phyloP scores from a whole-genome alignment of 2,797 vertebrate species.

The Sebastiscus tertius region DNA sequence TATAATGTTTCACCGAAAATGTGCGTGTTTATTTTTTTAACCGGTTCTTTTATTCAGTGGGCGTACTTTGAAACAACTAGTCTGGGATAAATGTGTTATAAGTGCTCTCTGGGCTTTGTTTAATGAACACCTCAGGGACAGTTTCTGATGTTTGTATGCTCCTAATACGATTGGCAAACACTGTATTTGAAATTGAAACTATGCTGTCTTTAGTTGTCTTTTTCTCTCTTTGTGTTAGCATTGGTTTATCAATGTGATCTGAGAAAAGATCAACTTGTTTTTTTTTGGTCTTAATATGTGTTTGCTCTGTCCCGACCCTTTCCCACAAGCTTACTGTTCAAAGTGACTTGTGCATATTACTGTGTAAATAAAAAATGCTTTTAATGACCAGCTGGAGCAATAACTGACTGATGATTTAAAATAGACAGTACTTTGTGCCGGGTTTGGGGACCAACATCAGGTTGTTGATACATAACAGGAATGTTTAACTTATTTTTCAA shows the following conservation, averaged over 20 bases:
- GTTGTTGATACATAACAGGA: not conserved
- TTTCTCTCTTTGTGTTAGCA: not conserved
- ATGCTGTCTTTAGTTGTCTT: not conserved
- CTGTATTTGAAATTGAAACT: constrained; percentile 17
- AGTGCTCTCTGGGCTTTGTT: constrained; percentile 9
- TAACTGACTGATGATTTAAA: not conserved
- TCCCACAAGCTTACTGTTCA: constrained; percentile 28
- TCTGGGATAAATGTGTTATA: not conserved
- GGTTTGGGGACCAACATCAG: not conserved
- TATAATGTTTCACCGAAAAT: constrained; percentile 16
- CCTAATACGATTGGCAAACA: constrained; percentile 12
- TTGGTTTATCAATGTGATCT: constrained; percentile 19
- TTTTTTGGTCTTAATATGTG: constrained; percentile 16
- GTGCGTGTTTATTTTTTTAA: not conserved
- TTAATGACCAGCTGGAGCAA: constrained; percentile 32
- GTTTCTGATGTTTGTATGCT: constrained; percentile 48
- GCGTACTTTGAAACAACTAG: constrained; percentile 1
- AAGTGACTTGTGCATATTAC: constrained; percentile 52
- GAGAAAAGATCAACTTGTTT: not conserved
- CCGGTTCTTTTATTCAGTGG: constrained; percentile 21
- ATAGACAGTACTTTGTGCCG: not conserved
- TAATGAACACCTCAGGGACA: constrained; percentile 62
- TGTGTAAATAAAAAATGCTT: constrained; percentile 74
- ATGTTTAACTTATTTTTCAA: no score
- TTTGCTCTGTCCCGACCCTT: constrained; percentile 16